Base-by-base conservation (phyloP, 2,888 invertebrate genomes). In the Autographa gamma region DNA sequence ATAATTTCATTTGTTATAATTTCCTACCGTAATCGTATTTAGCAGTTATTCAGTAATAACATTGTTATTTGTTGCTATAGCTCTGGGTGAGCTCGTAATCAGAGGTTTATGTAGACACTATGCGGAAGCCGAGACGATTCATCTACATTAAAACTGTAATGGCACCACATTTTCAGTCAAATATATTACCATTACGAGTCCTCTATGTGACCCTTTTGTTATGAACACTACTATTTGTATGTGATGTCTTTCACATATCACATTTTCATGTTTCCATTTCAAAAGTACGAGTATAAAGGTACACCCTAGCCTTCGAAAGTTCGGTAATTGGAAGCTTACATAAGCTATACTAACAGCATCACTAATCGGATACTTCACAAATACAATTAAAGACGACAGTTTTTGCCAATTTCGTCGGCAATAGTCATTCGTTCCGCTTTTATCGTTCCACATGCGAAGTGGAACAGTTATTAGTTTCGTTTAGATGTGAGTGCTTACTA, bases 1-100 rank as follows among this genome's bases (percentile, higher is more conserved):
- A 86, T 86, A 83, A 85, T 85, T 86, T 85, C 69, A 82, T 82
- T 82, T 83, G 80, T 77, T 76, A 76, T 85, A 83, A 86, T 86
- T 87, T 81, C 68, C 67, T 77, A 78, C 73, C 60, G 78, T 86
- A 86, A 86, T 84, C 86, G 81, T 84, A 85, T 88, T 86, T 85
- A 81, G 78, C 74, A 86, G 79, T 85, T 85, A 86, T 82, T 74
- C 74, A 62, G 70, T 74, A 76, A 80, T 77, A 69, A 77, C 65
- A 67, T 38, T 56, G 66, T 75, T 83, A 75, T 82, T 83, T 75
- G 68, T 71, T 67, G 62, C 63, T 73, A 69, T 61, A 58, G 31
- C 52, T 52, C 60, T 69, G 64, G 67, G 61, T 60, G 78, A 56
- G 75, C 70, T 73, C 75, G 59, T 81, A 79, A 79, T 81, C 76